Conservation (phyloP, 1,140 invertebrate species). For the Pogonomyrmex barbatus region DNA sequence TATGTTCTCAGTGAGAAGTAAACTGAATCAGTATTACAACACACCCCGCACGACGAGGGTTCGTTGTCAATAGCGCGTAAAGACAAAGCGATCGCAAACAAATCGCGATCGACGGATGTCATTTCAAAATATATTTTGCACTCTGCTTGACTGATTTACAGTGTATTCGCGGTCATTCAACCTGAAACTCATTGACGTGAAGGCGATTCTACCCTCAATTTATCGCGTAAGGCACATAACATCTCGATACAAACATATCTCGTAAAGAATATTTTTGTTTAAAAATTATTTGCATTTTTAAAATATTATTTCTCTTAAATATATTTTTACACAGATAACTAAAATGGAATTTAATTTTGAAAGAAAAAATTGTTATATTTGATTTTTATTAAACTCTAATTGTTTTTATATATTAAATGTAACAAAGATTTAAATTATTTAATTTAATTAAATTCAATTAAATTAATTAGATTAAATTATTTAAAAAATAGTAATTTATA, state of each 20-base stretch:
- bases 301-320: not conserved
- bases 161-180: not conserved
- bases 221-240: constrained; percentile 12
- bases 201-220: not conserved
- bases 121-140: constrained; percentile 9
- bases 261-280: not conserved
- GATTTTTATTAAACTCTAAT: not conserved
- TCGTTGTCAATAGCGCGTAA: constrained; percentile 4
- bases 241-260: not conserved
- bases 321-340: not conserved
- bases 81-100: not conserved
- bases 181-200: not conserved
- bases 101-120: constrained; percentile 20
- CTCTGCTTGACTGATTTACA: not conserved
- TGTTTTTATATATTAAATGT: not conserved
- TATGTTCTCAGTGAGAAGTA: constrained; percentile 21
- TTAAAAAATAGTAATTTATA: not conserved
- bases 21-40: constrained; percentile 68
- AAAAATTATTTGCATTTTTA: not conserved
- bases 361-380: not conserved
- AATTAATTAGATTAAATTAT: no score
- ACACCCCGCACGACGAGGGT: constrained; percentile 67
- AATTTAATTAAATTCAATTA: no score
- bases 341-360: not conserved
- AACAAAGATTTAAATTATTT: not conserved